Evolutionary conservation across 2,797 vertebrate genomes (phyloP), one percentile per base, ranked within the genome.

Genomic region (Tokudaia muenninki): DNA sequence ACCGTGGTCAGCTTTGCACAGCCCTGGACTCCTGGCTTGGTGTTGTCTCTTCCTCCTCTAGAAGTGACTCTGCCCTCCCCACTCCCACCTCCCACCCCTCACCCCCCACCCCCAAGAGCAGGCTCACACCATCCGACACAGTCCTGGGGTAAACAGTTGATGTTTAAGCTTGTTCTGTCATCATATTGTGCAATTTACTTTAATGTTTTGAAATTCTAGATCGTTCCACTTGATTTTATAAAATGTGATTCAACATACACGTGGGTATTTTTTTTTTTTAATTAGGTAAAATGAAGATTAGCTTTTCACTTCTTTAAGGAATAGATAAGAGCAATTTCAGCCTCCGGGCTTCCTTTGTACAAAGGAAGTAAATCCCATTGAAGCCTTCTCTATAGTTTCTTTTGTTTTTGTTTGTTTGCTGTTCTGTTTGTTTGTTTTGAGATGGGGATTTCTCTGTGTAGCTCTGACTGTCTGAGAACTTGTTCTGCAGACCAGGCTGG

Each of bases 171-270:
- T 37, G 26, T 52, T 91, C 83, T 72, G 31, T n/a, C 12, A 0
- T 87, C 57, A 94, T 24, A 21, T 80, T 55, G 41, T 57, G 44
- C 24, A 47, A 47, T 86, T 92, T 92, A 59, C 55, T 90, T 92
- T 93, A 89, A 91, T 77, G 86, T 87, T 92, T 72, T 92, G 79
- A 92, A 96, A 91, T 90, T 44, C 80, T 87, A 55, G 91, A 91
- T 57, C 91, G 78, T 50, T 91, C 90, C 88, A 80, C 65, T 65
- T 87, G 92, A 91, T 72, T 95, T 94, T 94, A 72, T 67, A 96
- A 72, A 44, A 90, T 9, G 67, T 21, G 31, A 91, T 94, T n/a
- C 16, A 31, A 75, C 34, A 80, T 12, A 65, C 26, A 55, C 41
- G 31, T 78, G 63, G 80, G 10, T 0, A 29, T 57, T 65, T 65